These are phyloP conservation scores for Acronicta psi DNA, from an alignment of 2,888 invertebrate genomes.

Conservation along the genomic window DNA sequence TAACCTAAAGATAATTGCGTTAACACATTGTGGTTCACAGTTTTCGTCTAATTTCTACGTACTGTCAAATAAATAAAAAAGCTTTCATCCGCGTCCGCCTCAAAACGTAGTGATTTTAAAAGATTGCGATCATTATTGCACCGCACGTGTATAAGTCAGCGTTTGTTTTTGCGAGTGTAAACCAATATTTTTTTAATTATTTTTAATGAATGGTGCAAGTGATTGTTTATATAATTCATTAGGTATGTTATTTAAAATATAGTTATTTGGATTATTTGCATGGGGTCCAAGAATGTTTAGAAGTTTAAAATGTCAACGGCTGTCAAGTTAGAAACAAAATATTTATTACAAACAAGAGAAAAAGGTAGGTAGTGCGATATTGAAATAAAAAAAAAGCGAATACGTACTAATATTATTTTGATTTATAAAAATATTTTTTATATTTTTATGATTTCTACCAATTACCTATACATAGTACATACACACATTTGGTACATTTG, in stretches of 20 bases:
- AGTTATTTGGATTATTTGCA: neutral
- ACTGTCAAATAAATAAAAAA: slow-evolving; percentile 41
- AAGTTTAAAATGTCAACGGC: neutral
- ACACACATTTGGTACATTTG: too few species aligned
- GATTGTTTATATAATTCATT: slow-evolving; percentile 12
- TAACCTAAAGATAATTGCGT: too few species aligned
- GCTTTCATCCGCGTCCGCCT: slow-evolving; percentile 25
- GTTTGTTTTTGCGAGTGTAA: slow-evolving; percentile 30
- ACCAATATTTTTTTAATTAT: slow-evolving; percentile 6
- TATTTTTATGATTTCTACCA: too few species aligned
- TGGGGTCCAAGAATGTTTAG: neutral
- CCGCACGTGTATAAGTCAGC: slow-evolving; percentile 8
- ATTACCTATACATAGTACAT: too few species aligned
- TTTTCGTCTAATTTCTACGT: slow-evolving; percentile 40
- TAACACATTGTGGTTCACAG: too few species aligned
- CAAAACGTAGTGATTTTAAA: slow-evolving; percentile 25
- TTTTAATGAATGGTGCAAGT: slow-evolving; percentile 22
- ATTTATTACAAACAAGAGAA: too few species aligned
- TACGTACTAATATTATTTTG: too few species aligned
- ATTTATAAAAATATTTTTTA: too few species aligned
- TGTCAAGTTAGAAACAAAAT: too few species aligned
- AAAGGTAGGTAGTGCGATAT: too few species aligned
- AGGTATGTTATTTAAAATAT: slow-evolving; percentile 20
- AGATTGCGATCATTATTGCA: slow-evolving; percentile 15
- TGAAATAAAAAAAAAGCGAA: too few species aligned